Evolutionary conservation across 2,113 vertebrate species (phyloP).

Genomic region (Cariama cristata): DNA sequence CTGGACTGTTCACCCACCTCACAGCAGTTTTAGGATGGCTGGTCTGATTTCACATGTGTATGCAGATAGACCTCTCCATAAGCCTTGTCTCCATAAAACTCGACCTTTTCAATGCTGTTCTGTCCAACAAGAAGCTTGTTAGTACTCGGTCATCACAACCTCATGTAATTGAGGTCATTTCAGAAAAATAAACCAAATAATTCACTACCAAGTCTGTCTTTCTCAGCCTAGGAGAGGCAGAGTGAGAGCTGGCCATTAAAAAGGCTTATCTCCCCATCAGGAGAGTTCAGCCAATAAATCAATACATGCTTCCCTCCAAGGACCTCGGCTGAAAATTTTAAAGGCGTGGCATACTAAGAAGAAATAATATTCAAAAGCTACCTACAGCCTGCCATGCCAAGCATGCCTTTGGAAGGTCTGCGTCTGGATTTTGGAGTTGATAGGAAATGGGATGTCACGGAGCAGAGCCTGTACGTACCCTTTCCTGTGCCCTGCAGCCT

Average conservation of each 20-base stretch:
- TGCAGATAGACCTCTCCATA: background rate
- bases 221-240: background rate
- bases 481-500: background rate
- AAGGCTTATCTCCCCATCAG: background rate
- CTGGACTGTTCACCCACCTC: background rate
- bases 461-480: accelerated
- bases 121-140: background rate
- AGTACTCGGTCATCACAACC: background rate
- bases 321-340: background rate
- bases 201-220: background rate
- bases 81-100: background rate
- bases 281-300: background rate
- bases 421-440: background rate
- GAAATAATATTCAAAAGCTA: background rate
- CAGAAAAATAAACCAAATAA: background rate
- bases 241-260: background rate
- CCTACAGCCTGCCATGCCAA: background rate
- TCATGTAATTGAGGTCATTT: background rate
- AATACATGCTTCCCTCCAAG: background rate
- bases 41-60: background rate
- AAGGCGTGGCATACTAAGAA: background rate
- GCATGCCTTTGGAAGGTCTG: background rate
- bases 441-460: background rate
- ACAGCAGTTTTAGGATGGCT: background rate
- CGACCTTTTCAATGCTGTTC: background rate